Conservation (phyloP, 2,888 invertebrate genomes). For the Thalpophila matura region DNA sequence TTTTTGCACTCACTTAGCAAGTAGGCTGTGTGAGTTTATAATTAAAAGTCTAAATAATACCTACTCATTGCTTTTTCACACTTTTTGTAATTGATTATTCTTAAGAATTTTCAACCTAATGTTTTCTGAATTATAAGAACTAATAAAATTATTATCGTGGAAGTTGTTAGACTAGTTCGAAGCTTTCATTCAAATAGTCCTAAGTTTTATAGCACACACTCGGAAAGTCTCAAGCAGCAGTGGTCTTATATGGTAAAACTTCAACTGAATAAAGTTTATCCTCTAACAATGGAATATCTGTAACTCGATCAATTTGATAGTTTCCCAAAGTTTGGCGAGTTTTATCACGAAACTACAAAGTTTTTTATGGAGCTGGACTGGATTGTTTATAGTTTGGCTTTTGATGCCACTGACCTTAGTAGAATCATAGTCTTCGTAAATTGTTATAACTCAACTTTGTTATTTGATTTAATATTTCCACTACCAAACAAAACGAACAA, state of each 20-base stretch:
- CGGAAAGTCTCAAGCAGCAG: background rate
- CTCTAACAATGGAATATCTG: conserved; percentile 13
- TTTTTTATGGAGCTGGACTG: background rate
- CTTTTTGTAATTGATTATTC: too few species aligned
- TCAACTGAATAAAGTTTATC: conserved; percentile 19
- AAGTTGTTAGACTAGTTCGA: background rate
- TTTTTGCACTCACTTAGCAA: conserved; percentile 10
- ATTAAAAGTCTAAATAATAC: too few species aligned
- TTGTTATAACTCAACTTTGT: too few species aligned
- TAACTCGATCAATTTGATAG: conserved; percentile 7
- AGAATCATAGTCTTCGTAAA: background rate
- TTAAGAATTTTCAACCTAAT: too few species aligned
- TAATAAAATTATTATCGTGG: background rate
- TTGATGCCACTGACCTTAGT: background rate
- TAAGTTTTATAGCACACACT: background rate
- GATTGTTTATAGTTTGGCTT: background rate
- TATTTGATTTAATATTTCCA: too few species aligned
- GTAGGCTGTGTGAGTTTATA: background rate
- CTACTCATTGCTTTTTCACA: too few species aligned
- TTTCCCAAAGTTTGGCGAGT: conserved; percentile 1
- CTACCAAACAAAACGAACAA: too few species aligned
- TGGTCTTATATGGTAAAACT: conserved; percentile 16
- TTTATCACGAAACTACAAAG: background rate
- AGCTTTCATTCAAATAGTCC: background rate
- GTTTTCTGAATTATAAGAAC: too few species aligned